Evolutionary conservation across 2,888 invertebrate species (phyloP).

Genomic region (Lepas anatifera): DNA sequence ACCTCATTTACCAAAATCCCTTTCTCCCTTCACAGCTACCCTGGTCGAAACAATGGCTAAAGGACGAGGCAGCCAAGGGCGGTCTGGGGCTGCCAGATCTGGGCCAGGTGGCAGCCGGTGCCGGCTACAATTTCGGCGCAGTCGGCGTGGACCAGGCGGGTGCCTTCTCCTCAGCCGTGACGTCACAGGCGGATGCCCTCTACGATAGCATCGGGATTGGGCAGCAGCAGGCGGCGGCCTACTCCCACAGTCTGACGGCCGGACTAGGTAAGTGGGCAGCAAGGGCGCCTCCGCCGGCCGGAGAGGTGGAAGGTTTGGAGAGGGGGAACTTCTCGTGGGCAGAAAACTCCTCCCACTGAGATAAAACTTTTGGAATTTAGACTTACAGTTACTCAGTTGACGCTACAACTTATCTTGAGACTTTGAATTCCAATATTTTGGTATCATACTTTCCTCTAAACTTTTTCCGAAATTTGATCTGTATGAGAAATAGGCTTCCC

Average conservation of each 20-base stretch:
- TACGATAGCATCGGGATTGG: slow-evolving; percentile 49
- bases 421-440: too few relatives aligned
- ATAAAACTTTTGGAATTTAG: too few relatives aligned
- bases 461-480: too few relatives aligned
- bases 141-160: slow-evolving; percentile 28
- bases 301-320: too few relatives aligned
- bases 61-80: slow-evolving; percentile 74
- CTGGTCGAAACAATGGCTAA: slow-evolving; percentile 71
- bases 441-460: too few relatives aligned
- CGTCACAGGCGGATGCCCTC: slow-evolving; percentile 47
- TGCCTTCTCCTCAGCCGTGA: slow-evolving; percentile 38
- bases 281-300: too few relatives aligned
- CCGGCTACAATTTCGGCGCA: slow-evolving; percentile 41
- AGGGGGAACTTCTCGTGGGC: too few relatives aligned
- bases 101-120: slow-evolving; percentile 47
- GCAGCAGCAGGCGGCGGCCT: slow-evolving; percentile 39
- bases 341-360: too few relatives aligned
- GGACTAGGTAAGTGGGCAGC: slow-evolving; percentile 8
- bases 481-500: too few relatives aligned
- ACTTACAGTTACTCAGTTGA: too few relatives aligned
- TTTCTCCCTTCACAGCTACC: slow-evolving; percentile 65
- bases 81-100: slow-evolving; percentile 61
- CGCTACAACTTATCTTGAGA: too few relatives aligned
- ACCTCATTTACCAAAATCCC: too few relatives aligned
- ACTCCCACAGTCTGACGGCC: slow-evolving; percentile 16